A percentile compares a stretch with the other conserved stretches of the same genome.
Evolutionary conservation across 2,888 invertebrate species (phyloP).

Genomic region (Megalurothrips usitatus): DNA sequence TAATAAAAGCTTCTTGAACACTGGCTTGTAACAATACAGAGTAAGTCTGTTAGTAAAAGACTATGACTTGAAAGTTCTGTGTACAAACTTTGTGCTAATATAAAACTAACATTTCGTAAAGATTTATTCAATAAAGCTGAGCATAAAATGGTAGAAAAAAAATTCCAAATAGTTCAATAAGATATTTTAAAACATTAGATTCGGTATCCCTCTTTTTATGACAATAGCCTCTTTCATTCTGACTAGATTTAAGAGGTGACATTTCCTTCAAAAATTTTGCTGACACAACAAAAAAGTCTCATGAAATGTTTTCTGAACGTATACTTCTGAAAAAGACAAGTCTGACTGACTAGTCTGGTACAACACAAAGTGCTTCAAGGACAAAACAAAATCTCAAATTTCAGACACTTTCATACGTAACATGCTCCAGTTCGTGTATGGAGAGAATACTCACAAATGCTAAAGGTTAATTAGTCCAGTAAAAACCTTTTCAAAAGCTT

Average conservation of each 20-base stretch:
- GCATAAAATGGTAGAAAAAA: slow-evolving; percentile 9
- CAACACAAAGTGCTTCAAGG: not conserved
- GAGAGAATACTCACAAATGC: too few species aligned
- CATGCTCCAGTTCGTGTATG: too few species aligned
- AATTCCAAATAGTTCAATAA: not conserved
- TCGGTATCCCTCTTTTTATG: not conserved
- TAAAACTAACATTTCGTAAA: slow-evolving; percentile 13
- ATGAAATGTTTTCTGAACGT: slow-evolving; percentile 6
- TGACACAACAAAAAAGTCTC: not conserved
- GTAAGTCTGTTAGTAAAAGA: slow-evolving; percentile 23
- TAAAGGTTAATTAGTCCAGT: too few species aligned
- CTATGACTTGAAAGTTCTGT: slow-evolving; percentile 15
- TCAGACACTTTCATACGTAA: not conserved
- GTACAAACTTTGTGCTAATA: slow-evolving; percentile 26
- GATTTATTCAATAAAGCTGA: slow-evolving; percentile 14
- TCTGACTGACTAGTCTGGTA: not conserved
- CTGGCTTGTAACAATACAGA: slow-evolving; percentile 20
- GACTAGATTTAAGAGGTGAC: slow-evolving; percentile 22
- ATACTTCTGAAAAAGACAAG: slow-evolving; percentile 14
- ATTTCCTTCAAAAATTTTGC: not conserved
- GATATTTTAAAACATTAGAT: not conserved
- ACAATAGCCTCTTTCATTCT: not conserved
- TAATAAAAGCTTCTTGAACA: slow-evolving; percentile 14
- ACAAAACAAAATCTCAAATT: not conserved
- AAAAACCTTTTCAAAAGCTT: not conserved